A percentile compares a stretch with the other conserved stretches of the same genome.
These are phyloP conservation scores for Campopleginae sp. DNA, from an alignment of 2,888 invertebrate genomes.

Conservation along the genomic window DNA sequence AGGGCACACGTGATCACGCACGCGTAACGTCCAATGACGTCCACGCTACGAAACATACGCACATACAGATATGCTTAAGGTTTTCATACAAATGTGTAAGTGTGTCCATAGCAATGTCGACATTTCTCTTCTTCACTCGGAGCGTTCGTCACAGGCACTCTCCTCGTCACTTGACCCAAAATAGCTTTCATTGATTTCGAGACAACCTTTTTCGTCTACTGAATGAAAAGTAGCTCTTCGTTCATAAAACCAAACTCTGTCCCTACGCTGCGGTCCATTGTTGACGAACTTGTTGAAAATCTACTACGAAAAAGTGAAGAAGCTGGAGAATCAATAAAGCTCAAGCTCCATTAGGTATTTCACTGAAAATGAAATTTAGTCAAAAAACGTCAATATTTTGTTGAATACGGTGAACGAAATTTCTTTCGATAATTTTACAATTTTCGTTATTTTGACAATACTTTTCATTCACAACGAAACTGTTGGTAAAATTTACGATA, in stretches of 20 bases:
- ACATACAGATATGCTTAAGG: background rate
- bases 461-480: no score
- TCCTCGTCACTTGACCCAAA: slow-evolving; percentile 71
- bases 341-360: background rate
- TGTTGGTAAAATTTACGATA: no score
- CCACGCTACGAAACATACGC: background rate
- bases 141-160: slow-evolving; percentile 7
- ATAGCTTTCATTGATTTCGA: slow-evolving; percentile 78
- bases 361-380: no score
- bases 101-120: slow-evolving; percentile 53
- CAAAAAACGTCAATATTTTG: no score
- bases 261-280: slow-evolving; percentile 11
- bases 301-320: background rate
- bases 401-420: no score
- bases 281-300: background rate
- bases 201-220: slow-evolving; percentile 45
- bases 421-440: no score
- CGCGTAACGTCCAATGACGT: slow-evolving; percentile 31
- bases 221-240: slow-evolving; percentile 46
- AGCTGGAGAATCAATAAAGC: background rate
- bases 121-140: slow-evolving; percentile 46
- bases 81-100: slow-evolving; percentile 12
- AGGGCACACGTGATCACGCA: slow-evolving; percentile 56
- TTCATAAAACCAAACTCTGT: slow-evolving; percentile 47
- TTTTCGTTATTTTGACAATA: no score